Evolutionary conservation across 2,888 invertebrate genomes (phyloP).

Genomic region (Nymphalis polychloros): DNA sequence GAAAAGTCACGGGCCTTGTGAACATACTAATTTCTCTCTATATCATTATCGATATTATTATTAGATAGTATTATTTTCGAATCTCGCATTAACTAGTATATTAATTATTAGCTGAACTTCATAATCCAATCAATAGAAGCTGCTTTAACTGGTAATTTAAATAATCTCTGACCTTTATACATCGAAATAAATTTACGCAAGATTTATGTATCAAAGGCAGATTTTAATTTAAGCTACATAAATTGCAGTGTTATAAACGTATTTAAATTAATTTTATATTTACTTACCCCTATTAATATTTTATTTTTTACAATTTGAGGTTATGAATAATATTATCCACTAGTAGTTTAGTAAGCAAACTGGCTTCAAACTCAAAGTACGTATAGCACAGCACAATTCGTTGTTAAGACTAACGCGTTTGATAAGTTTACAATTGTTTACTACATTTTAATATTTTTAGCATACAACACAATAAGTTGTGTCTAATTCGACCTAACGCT

Average conservation of each 20-base stretch:
- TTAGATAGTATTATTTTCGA: neutral
- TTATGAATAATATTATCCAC: constrained; percentile 36
- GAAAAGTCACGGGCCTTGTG: neutral
- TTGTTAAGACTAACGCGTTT: constrained; percentile 34
- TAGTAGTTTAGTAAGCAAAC: constrained; percentile 25
- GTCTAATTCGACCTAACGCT: constrained; percentile 40
- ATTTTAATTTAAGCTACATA: neutral
- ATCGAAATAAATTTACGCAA: constrained; percentile 9
- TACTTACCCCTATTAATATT: constrained; percentile 25
- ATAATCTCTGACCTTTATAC: constrained; percentile 22
- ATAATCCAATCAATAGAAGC: constrained; percentile 21
- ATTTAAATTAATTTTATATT: constrained; percentile 5
- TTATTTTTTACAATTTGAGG: constrained; percentile 45
- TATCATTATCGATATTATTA: too few species aligned
- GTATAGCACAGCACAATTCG: constrained; percentile 30
- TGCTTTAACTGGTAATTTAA: constrained; percentile 28
- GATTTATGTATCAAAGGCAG: neutral
- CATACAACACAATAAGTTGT: constrained; percentile 36
- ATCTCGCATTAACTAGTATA: constrained; percentile 23
- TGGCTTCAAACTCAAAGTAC: constrained; percentile 23
- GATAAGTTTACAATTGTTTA: constrained; percentile 35
- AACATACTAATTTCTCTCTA: constrained; percentile 4
- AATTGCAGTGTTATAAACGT: constrained; percentile 12
- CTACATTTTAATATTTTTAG: constrained; percentile 40
- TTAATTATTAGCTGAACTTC: constrained; percentile 19